phyloP scores from a whole-genome alignment of 2,888 invertebrate species.

The Lasioglossum malachurum region DNA sequence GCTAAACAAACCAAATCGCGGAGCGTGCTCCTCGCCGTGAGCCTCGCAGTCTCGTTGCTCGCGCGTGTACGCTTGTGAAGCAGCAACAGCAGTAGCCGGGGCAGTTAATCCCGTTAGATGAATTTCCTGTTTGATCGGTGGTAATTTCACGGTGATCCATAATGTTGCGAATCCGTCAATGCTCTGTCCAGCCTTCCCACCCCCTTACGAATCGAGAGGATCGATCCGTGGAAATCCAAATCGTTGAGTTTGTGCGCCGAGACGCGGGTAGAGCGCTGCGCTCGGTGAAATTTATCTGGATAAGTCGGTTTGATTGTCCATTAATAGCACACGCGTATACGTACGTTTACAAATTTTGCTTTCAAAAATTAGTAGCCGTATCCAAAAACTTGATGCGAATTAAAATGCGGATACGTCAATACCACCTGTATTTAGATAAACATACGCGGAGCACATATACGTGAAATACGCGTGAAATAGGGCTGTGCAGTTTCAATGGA shows the following conservation, averaged over 20 bases:
- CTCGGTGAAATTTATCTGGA: slow-evolving; percentile 36
- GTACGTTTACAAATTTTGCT: too few relatives aligned
- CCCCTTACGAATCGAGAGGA: not conserved
- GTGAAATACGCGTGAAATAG: too few relatives aligned
- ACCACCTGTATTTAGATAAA: too few relatives aligned
- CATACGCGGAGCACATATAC: too few relatives aligned
- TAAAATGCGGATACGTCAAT: too few relatives aligned
- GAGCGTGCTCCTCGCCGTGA: not conserved
- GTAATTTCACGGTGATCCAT: slow-evolving; percentile 48
- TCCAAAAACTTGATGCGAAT: too few relatives aligned
- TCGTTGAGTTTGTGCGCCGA: slow-evolving; percentile 21
- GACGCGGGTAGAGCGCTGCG: not conserved
- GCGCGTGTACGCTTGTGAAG: slow-evolving; percentile 14
- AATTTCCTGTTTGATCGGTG: slow-evolving; percentile 49
- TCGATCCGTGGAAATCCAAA: slow-evolving; percentile 35
- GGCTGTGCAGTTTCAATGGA: not conserved
- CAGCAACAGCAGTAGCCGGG: not conserved
- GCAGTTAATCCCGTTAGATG: slow-evolving; percentile 36
- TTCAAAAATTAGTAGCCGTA: too few relatives aligned
- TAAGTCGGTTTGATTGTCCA: not conserved
- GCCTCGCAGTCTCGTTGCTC: not conserved
- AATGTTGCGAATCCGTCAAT: slow-evolving; percentile 30
- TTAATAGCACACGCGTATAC: too few relatives aligned
- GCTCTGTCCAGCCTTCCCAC: not conserved
- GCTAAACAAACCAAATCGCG: slow-evolving; percentile 7